Base-by-base conservation (phyloP, 2,888 invertebrate genomes). In the Dasysyrphus albostriatus region DNA sequence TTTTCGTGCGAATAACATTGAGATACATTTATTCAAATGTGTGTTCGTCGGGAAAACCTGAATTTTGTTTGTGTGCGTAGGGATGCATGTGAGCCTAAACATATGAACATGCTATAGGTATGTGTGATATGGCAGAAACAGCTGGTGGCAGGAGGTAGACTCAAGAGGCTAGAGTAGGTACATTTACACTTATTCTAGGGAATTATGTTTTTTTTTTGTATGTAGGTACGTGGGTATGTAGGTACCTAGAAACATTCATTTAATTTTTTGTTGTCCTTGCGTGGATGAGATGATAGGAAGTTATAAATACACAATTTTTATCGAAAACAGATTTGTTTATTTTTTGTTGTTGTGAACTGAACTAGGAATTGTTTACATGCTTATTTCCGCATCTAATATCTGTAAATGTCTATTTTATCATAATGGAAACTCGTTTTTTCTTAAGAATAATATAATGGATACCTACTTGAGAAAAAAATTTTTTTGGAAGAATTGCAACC, bases 141-240 rank as follows among this genome's bases (percentile, higher is more conserved):
- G 87, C 87, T 87, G 87, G 82, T 87, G 83, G 79, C 83, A 74
- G 63, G 61, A 84, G 82, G 49, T 65, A 51, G 42, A 72, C 72
- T 63, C 49, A 47, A 54, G 42, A 44, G 29, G 39, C 24, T 51
- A n/a, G 56, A 67, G 34, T n/a, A n/a, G n/a, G n/a, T 63, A n/a
- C 42, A 8, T 29, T 37, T 24, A 49, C 24, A 24, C 24, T 51
- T 44, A 49, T 8, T 1, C 37, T 47, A 32, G 37, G 19, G 24
- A 24, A 24, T 51, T 14, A 29, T 78, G 16, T 44, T 19, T 37
- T 37, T 37, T 61, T 51, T 56, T 49, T 49, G 9, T 19, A 24
- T 6, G 24, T 19, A 1, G 24, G 51, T 59, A 5, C 2, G 42
- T 5, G n/a, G n/a, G n/a, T n/a, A n/a, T n/a, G n/a, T n/a, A n/a